Conservation (phyloP, 2,113 vertebrate species). For the Hydropotes inermis region DNA sequence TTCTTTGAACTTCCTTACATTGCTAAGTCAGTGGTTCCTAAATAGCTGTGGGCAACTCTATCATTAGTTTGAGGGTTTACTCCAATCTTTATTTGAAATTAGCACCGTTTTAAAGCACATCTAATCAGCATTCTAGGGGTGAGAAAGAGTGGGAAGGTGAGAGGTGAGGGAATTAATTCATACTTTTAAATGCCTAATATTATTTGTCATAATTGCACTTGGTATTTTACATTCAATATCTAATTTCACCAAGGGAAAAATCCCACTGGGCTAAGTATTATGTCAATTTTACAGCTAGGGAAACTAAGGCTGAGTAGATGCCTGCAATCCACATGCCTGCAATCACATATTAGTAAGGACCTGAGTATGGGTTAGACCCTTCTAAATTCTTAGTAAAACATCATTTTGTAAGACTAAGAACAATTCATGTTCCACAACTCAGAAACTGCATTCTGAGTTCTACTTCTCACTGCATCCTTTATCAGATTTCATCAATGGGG, state of each 20-base stretch:
- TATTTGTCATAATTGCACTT: background rate
- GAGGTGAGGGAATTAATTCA: background rate
- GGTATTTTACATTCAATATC: background rate
- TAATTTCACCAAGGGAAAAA: background rate
- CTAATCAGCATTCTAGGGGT: background rate
- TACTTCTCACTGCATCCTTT: background rate
- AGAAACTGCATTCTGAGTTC: background rate
- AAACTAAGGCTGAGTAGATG: background rate
- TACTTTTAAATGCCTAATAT: background rate
- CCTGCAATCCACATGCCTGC: background rate
- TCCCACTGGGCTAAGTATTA: background rate
- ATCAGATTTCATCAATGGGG: fast-evolving
- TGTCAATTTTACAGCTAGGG: background rate
- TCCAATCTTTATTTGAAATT: background rate
- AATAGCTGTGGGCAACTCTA: background rate
- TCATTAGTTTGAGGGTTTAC: background rate
- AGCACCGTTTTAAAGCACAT: background rate
- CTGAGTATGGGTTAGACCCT: background rate
- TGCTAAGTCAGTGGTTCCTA: background rate
- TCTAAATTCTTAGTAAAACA: background rate
- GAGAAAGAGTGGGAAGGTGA: background rate
- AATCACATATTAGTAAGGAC: background rate
- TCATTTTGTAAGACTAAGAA: background rate
- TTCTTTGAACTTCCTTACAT: background rate
- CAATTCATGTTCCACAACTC: background rate